Evolutionary conservation across 92 coral and sea anemone genomes (phyloP).

Genomic region (Actinernus sp.): DNA sequence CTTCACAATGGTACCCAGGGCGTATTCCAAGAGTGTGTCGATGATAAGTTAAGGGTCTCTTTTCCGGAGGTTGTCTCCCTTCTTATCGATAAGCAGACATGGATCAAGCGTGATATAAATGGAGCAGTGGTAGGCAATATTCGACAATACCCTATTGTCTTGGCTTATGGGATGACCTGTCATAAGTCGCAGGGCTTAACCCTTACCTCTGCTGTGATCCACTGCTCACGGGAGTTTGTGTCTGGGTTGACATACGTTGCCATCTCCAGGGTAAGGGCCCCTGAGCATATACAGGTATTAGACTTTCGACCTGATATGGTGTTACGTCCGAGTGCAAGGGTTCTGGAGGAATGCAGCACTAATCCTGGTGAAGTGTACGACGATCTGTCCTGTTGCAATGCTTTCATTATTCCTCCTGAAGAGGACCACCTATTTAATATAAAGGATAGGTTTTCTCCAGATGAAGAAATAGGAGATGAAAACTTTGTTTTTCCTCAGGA

Average conservation of each 20-base stretch:
- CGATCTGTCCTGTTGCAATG: constrained; percentile 23
- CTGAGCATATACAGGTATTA: neutral
- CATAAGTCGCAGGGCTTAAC: neutral
- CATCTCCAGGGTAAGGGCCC: neutral
- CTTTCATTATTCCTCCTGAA: neutral
- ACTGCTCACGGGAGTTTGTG: neutral
- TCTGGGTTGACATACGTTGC: neutral
- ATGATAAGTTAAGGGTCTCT: neutral
- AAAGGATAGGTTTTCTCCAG: neutral
- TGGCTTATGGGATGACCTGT: neutral
- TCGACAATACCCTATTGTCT: neutral
- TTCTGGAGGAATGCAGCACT: constrained; percentile 12
- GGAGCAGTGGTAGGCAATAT: neutral
- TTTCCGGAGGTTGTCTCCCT: neutral
- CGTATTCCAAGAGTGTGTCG: neutral
- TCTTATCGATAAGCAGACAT: neutral
- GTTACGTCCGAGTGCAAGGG: neutral
- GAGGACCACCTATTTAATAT: constrained; percentile 1
- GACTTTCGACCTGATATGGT: no score
- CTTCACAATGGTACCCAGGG: neutral
- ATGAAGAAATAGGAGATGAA: constrained; percentile 7
- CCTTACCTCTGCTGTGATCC: neutral
- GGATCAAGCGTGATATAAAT: neutral
- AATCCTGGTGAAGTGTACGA: neutral
- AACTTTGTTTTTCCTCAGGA: neutral